Base-by-base conservation (phyloP, 1,140 invertebrate genomes). In the Aphis gossypii region DNA sequence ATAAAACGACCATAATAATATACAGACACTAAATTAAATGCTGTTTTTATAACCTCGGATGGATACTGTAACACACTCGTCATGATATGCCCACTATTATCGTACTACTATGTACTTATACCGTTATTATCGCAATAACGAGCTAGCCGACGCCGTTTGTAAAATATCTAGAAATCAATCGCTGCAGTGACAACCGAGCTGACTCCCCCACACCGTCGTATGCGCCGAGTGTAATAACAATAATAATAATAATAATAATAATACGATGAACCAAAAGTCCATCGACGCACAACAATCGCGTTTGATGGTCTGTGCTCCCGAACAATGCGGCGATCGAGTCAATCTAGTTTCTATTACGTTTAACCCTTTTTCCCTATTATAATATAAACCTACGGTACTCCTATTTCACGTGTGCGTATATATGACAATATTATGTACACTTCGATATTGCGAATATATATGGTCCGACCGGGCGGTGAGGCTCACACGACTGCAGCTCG, bases 291-390 rank as follows among this genome's bases (percentile, higher is more conserved):
- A n/a, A 87, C 87, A 89, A 89, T 89, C 48, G 87, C 35, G 20
- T 54, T 54, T 38, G 87, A 89, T n/a, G 48, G 90, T 56, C 88
- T 20, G 35, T 35, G 88, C 44, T 48, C 51, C 41, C 35, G 89
- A 46, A 91, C 90, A 91, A 91, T 44, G 14, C 51, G 54, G 46
- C 54, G 44, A 9, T 44, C n/a, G 38, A 35, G 35, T 89, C 44
- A 68, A 60, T 91, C 88, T 56, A 68, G 90, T 91, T 91, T 91
- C 90, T 91, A 46, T 91, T 68, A 41, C 90, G 56, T 91, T 91
- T 46, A 60, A 91, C 90, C 90, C 90, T 44, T 91, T 60, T 91
- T 30, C 54, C 90, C 23, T 35, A 46, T 38, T n/a, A n/a, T 7
- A 76, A 41, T 30, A 68, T 11, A 46, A 46, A 46, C 46, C 30